phyloP scores from a whole-genome alignment of 2,888 invertebrate species.

The Tribolium freemani region DNA sequence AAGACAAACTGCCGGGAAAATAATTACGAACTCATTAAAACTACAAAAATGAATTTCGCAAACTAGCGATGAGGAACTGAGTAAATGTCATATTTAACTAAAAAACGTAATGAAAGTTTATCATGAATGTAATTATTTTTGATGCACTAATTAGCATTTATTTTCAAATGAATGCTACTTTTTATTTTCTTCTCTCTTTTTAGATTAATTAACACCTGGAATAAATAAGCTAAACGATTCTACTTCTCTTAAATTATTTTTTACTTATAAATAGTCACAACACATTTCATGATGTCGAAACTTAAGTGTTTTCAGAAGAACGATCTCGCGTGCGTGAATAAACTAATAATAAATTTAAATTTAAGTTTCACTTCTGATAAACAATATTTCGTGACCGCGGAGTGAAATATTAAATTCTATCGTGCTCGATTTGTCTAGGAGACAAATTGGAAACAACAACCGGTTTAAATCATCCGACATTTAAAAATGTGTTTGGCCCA shows the following conservation, averaged over 20 bases:
- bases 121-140: no score
- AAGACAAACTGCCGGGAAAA: neutral
- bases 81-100: no score
- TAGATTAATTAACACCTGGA: neutral
- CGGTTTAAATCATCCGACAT: neutral
- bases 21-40: neutral
- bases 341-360: neutral
- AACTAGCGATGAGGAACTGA: no score
- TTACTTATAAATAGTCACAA: no score
- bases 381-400: neutral
- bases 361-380: neutral
- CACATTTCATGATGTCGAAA: neutral
- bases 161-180: no score
- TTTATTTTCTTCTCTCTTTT: no score
- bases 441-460: neutral
- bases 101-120: no score
- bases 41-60: neutral
- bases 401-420: neutral
- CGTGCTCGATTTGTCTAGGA: neutral
- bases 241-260: no score
- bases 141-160: no score
- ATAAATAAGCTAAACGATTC: neutral
- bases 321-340: neutral
- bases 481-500: neutral
- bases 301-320: neutral